A percentile compares a stretch with the other conserved stretches of the same genome.
Conservation (phyloP, 2,888 invertebrate species). For the Tolmerus cingulatus region DNA sequence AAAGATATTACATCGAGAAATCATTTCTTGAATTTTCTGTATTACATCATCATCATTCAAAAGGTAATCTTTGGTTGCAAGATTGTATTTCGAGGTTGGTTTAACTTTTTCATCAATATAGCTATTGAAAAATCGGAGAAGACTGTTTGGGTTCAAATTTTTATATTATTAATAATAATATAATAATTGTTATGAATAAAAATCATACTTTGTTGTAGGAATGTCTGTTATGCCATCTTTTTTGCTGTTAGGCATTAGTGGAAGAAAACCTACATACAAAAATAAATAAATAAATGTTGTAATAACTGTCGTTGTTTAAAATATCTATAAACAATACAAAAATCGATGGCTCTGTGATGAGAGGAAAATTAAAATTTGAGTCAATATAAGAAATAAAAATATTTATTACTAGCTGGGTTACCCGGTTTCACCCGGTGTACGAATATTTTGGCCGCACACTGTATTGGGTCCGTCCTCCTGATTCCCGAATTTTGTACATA, state of each 20-base stretch:
- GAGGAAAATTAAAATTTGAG: no score
- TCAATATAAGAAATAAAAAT: no score
- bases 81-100: not conserved
- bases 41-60: not conserved
- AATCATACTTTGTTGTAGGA: not conserved
- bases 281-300: not conserved
- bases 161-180: not conserved
- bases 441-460: no score
- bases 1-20: not conserved
- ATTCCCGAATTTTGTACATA: no score
- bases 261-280: not conserved
- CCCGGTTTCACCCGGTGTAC: no score
- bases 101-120: not conserved
- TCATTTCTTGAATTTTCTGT: not conserved
- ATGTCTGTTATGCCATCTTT: not conserved
- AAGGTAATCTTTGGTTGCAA: not conserved
- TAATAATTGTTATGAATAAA: not conserved
- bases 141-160: not conserved
- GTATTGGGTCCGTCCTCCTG: no score
- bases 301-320: no score
- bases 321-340: no score
- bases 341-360: no score
- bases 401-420: no score
- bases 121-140: not conserved
- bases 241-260: not conserved